Evolutionary conservation across 2,888 invertebrate genomes (phyloP), one percentile per base, ranked within the genome.

Genomic region (Drosophila kambysellisi): DNA sequence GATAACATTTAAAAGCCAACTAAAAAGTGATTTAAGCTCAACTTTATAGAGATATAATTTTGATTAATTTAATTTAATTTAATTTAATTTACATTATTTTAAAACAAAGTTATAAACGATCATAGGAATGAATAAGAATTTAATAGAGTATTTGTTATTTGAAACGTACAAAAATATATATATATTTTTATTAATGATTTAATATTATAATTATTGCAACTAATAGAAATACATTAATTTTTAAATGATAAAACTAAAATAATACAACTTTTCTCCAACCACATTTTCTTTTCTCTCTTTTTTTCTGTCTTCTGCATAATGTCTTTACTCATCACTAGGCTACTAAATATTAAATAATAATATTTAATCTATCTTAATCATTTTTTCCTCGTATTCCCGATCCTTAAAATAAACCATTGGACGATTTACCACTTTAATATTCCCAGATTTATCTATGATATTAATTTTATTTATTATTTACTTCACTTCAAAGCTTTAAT

Each of bases 181-280:
- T n/a, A n/a, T n/a, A n/a, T n/a, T n/a, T n/a, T n/a, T n/a, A n/a
- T n/a, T n/a, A n/a, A n/a, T n/a, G n/a, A n/a, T n/a, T 4, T 8
- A 46, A 46, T 7, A 2, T 8, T 2, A 25, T 25, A 46, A 15
- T 1, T 20, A 20, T 11, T 11, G 43, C 20, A 46, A 15, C 2
- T 43, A 20, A 43, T 2, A 41, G 4, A 7, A 20, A 6, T 20
- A 12, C 20, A 46, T 25, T 25, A 0, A 15, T 25, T 20, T 46
- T 4, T 12, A 12, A 39, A 17, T 39, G 8, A 39, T 17, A 17
- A 39, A 3, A 8, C 4, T n/a, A n/a, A 17, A 9, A 8, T n/a
- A n/a, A 4, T 8, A 4, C 4, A 0, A 4, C 39, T 8, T 9
- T 2, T 39, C 4, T 4, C 0, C 39, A 4, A 17, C 0, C 3